phyloP scores from a whole-genome alignment of 2,888 invertebrate species.

The Drosophila neoperkinsi region DNA sequence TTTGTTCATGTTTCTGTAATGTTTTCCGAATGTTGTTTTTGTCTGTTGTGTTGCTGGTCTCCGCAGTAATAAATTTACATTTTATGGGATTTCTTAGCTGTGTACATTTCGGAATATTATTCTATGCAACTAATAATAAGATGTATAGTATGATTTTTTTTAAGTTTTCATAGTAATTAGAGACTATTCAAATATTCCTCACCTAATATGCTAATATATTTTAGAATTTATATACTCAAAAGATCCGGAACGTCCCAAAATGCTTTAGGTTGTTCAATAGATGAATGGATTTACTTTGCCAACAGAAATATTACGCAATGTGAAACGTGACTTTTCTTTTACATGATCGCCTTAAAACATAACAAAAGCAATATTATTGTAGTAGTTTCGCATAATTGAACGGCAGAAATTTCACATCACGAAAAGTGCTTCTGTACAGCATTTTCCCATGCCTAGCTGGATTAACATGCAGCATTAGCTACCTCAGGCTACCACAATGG shows the following conservation, averaged over 20 bases:
- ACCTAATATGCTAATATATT: background rate
- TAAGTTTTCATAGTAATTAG: background rate
- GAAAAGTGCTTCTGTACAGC: conserved; percentile 16
- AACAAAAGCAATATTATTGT: conserved; percentile 16
- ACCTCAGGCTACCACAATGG: conserved; percentile 54
- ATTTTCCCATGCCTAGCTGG: conserved; percentile 6
- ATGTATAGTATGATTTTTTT: background rate
- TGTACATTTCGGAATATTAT: conserved; percentile 3
- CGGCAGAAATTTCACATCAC: conserved; percentile 32
- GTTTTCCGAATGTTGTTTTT: conserved; percentile 15
- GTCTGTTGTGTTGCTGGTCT: background rate
- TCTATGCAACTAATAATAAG: background rate
- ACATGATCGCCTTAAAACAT: conserved; percentile 8
- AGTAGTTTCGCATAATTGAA: conserved; percentile 20
- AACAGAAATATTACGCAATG: conserved; percentile 24
- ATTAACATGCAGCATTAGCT: conserved; percentile 29
- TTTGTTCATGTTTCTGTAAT: conserved; percentile 11
- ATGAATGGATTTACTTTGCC: background rate
- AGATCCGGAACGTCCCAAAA: background rate
- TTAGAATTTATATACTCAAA: background rate
- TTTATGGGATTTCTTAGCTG: background rate
- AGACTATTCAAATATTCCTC: background rate
- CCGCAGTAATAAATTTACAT: conserved; percentile 12
- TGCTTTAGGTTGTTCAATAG: background rate
- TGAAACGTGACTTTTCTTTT: background rate